Percentiles rank a stretch among this genome's conserved stretches.
phyloP scores from a whole-genome alignment of 2,888 invertebrate species.

The Callosobruchus maculatus region DNA sequence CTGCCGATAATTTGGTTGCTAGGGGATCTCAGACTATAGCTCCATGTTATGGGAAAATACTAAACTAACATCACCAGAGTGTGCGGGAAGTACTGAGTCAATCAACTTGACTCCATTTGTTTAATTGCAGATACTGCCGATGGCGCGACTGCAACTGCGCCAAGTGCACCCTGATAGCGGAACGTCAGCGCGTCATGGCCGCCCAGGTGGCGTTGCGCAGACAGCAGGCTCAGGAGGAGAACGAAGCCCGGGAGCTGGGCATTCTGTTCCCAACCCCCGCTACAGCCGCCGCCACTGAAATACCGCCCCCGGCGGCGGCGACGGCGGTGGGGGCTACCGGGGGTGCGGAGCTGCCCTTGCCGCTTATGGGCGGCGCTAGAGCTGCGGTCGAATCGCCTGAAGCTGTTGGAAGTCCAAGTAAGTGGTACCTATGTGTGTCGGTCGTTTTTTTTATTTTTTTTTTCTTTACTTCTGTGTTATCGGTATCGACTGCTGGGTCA shows the following conservation, averaged over 20 bases:
- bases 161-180: constrained; percentile 96
- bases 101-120: neutral
- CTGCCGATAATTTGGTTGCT: too few relatives aligned
- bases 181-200: constrained; percentile 96
- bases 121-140: constrained; percentile 66
- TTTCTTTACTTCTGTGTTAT: neutral
- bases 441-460: neutral
- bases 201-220: constrained; percentile 91
- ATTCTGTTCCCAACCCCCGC: constrained; percentile 71
- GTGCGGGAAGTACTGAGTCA: too few relatives aligned
- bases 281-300: constrained; percentile 24
- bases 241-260: constrained; percentile 92
- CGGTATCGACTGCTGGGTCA: too few relatives aligned
- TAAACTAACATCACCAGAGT: too few relatives aligned
- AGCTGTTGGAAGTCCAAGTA: constrained; percentile 44
- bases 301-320: constrained; percentile 22
- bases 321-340: constrained; percentile 12
- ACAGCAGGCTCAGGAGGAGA: constrained; percentile 97
- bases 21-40: too few relatives aligned
- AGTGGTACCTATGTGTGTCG: constrained; percentile 15
- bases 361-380: constrained; percentile 13
- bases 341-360: constrained; percentile 29
- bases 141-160: constrained; percentile 98
- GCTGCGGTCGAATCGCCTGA: constrained; percentile 39
- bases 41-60: too few relatives aligned